Conservation (phyloP, 2,113 vertebrate species). For the Meriones unguiculatus region DNA sequence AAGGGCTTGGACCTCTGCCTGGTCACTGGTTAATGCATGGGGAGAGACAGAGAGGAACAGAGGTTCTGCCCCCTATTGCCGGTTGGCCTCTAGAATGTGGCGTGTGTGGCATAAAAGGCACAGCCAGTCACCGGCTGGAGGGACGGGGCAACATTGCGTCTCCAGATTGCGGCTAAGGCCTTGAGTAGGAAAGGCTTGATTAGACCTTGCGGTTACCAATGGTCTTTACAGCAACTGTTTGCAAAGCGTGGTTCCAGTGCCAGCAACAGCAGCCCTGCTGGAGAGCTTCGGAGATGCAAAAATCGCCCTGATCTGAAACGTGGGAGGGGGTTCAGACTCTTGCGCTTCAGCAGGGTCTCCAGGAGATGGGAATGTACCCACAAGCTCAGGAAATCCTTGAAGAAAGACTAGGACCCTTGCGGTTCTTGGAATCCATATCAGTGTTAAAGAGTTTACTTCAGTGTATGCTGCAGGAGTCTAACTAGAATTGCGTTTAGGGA, state of each 20-base stretch:
- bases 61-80: background rate
- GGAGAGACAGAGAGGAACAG: accelerated
- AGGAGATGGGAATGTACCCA: background rate
- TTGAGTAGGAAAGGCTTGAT: background rate
- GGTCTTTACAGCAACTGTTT: background rate
- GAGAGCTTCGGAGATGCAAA: background rate
- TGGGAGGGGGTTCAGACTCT: background rate
- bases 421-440: background rate
- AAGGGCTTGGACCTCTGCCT: background rate
- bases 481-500: background rate
- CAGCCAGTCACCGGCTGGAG: background rate
- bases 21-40: background rate
- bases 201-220: background rate
- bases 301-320: background rate
- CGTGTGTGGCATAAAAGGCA: background rate
- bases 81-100: background rate
- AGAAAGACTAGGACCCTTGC: background rate
- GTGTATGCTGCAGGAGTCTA: background rate
- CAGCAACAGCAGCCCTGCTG: background rate
- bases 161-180: background rate
- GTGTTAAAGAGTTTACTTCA: background rate
- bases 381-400: background rate
- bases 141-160: background rate
- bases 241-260: background rate
- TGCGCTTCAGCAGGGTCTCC: background rate